Base-by-base conservation (phyloP, 2,113 vertebrate genomes). In the Bujurquina vittata region DNA sequence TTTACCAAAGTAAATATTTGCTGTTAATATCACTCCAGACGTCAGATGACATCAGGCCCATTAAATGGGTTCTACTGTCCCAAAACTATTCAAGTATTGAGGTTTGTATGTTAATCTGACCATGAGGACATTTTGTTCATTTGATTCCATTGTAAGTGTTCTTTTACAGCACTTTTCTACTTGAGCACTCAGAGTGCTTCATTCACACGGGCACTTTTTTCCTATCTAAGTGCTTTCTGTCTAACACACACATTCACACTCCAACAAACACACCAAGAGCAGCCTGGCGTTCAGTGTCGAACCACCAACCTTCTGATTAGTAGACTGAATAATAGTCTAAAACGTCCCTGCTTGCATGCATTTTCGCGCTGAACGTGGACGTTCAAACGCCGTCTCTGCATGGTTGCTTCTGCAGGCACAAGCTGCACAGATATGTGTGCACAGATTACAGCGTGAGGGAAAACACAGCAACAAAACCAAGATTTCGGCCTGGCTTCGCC, bases 351-450 rank as follows among this genome's bases (percentile, higher is more conserved):
- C 46, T 67, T 2, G 4, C 63, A 46, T 29, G 22, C 22, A 67
- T 26, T 23, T 49, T 69, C 18, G 17, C 3, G 29, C 0, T 67
- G 40, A 26, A 18, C 6, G 23, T 49, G 63, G 26, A 46, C 37
- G 15, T 17, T 49, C 4, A 12, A 46, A 67, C 0, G 11, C 8
- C 18, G 0, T 49, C 40, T 67, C 15, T 46, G 0, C 22, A 29
- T 46, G 23, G 31, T 26, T 58, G 56, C 35, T 22, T 49, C 46
- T 69, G 23, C 43, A 69, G 43, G 23, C 18, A 69, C 43, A 69
- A 52, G 40, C 49, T 12, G 43, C 49, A 49, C 22, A 18, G 17
- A 52, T 15, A 0, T 69, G n/a, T n/a, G n/a, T n/a, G 65, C 23
- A 69, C 1, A 0, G 40, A 67, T 10, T 2, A 18, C 22, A 46